Evolutionary conservation across 1,140 invertebrate species (phyloP).

Genomic region (Trichonephila inaurata): DNA sequence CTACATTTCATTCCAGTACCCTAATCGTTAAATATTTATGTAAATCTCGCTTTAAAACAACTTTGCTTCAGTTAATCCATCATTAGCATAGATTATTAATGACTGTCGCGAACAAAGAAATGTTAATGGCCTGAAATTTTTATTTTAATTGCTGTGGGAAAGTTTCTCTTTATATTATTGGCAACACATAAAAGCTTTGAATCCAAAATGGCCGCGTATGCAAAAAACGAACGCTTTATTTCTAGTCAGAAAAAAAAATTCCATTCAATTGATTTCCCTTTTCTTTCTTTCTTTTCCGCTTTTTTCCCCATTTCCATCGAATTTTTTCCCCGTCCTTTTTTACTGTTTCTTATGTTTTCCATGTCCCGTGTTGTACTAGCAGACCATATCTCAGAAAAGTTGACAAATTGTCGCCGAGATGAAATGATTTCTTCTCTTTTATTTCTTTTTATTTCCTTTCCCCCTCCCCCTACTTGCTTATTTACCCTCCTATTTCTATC

Average conservation of each 20-base stretch:
- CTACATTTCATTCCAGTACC: too few species aligned
- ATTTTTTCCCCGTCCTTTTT: constrained; percentile 22
- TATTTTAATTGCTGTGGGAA: background rate
- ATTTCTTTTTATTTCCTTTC: constrained; percentile 8
- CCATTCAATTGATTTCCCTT: constrained; percentile 48
- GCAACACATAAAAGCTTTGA: background rate
- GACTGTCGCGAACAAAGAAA: background rate
- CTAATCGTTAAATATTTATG: too few species aligned
- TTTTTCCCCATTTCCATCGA: constrained; percentile 14
- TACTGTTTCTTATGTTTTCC: constrained; percentile 57
- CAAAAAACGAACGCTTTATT: background rate
- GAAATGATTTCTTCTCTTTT: constrained; percentile 55
- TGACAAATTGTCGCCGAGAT: constrained; percentile 69
- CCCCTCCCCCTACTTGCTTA: background rate
- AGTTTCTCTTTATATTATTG: background rate
- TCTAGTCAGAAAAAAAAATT: background rate
- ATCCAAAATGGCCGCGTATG: constrained; percentile 22
- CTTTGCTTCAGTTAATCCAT: background rate
- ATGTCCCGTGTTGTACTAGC: constrained; percentile 30
- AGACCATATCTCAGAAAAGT: constrained; percentile 68
- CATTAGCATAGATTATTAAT: background rate
- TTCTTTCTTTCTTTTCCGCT: background rate
- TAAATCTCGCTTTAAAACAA: background rate
- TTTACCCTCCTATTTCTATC: background rate
- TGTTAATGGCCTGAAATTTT: background rate